Conservation (phyloP, 2,888 invertebrate species). For the Leptothorax acervorum region DNA sequence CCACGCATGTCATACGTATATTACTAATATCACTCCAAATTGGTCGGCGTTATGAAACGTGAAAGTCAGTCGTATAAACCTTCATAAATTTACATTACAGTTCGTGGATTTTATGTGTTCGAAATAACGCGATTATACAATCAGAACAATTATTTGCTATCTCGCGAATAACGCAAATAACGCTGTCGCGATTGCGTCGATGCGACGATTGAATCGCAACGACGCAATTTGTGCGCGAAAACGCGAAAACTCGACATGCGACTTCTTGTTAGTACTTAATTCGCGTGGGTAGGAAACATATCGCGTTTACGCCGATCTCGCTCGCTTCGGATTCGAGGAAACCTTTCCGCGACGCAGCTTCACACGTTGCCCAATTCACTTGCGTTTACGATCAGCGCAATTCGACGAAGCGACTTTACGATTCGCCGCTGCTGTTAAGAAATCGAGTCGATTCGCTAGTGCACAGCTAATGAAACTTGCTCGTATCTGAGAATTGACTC, state of each 20-base stretch:
- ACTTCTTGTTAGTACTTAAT: neutral
- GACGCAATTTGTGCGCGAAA: neutral
- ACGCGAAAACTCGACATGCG: neutral
- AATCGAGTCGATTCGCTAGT: constrained; percentile 9
- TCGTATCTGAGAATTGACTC: neutral
- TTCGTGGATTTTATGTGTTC: neutral
- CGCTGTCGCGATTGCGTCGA: neutral
- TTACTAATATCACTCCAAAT: neutral
- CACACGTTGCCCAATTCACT: neutral
- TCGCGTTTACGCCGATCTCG: neutral
- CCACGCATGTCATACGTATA: neutral
- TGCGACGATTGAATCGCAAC: neutral
- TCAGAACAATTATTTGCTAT: neutral
- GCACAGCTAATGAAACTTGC: neutral
- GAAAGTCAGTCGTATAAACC: neutral
- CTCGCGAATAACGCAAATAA: too few relatives aligned
- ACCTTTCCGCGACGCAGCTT: neutral
- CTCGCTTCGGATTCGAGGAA: neutral
- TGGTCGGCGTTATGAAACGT: neutral
- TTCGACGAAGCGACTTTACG: constrained; percentile 1
- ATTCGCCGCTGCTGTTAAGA: neutral
- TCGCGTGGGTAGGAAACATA: neutral
- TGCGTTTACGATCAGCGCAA: constrained; percentile 4
- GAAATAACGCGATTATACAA: neutral
- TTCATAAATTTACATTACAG: neutral